Percentiles rank a stretch among this genome's conserved stretches.
These are phyloP conservation scores for Tokudaia tokunoshimensis DNA, from an alignment of 2,797 vertebrate genomes.

Conservation along the genomic window DNA sequence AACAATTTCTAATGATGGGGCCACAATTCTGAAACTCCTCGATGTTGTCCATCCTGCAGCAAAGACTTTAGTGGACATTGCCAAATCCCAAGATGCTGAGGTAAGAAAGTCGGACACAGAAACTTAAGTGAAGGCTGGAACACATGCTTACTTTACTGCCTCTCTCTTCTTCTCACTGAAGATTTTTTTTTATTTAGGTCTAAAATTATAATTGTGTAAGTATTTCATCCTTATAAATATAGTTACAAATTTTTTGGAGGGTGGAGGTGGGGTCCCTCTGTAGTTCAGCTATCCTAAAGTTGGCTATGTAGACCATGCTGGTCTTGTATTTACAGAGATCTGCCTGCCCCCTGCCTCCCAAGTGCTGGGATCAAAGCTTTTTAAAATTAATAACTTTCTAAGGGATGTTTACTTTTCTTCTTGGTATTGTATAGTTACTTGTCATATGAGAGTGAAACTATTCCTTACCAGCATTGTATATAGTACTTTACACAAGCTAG, in stretches of 20 bases:
- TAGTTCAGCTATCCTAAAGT: not conserved
- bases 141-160: not conserved
- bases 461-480: not conserved
- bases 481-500: not conserved
- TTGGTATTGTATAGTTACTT: not conserved
- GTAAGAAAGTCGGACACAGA: conserved; percentile 84
- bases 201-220: conserved; percentile 4
- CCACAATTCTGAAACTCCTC: conserved; percentile 97
- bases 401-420: not conserved
- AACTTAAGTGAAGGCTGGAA: not conserved
- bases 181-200: not conserved
- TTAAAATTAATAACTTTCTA: not conserved
- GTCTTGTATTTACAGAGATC: not conserved
- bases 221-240: not conserved
- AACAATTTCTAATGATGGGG: conserved; percentile 98
- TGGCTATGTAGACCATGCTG: not conserved
- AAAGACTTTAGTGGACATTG: conserved; percentile 98
- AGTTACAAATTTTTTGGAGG: not conserved
- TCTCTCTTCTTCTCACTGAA: not conserved
- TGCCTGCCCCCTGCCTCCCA: not conserved
- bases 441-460: not conserved
- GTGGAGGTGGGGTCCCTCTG: not conserved
- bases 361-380: not conserved
- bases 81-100: conserved; percentile 98
- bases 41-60: conserved; percentile 98